Evolutionary conservation across 2,797 vertebrate species (phyloP).

Genomic region (Rhincodon typus): DNA sequence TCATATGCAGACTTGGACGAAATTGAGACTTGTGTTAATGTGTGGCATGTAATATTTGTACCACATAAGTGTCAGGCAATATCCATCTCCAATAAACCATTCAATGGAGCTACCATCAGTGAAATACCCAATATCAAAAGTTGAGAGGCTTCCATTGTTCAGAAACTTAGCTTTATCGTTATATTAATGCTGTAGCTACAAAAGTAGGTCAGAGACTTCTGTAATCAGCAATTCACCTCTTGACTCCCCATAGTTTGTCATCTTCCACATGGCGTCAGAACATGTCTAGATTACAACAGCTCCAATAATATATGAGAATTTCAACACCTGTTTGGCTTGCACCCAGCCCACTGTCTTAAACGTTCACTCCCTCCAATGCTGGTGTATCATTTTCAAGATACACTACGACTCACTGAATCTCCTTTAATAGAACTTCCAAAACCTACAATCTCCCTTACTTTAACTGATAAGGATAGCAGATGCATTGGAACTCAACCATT

Average conservation of each 20-base stretch:
- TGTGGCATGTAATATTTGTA: background rate
- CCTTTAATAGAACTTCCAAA: background rate
- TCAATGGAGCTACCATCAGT: background rate
- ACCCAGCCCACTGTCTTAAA: background rate
- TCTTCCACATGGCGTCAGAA: too few species aligned
- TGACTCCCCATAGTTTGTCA: background rate
- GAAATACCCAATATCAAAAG: background rate
- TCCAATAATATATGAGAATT: background rate
- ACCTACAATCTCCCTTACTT: background rate
- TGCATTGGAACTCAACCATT: background rate
- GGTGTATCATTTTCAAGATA: background rate
- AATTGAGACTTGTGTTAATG: background rate
- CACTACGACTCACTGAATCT: background rate
- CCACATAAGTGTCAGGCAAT: background rate
- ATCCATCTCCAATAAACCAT: background rate
- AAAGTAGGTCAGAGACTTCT: background rate
- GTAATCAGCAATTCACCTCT: background rate
- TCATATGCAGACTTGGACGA: background rate
- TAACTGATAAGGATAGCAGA: background rate
- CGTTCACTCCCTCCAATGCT: background rate
- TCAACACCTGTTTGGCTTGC: background rate
- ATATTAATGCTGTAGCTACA: too few species aligned
- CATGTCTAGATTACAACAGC: too few species aligned
- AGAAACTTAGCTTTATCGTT: background rate
- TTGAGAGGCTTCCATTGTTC: background rate